These are phyloP conservation scores for Yponomeuta malinellus DNA, from an alignment of 2,888 invertebrate species.

Conservation along the genomic window DNA sequence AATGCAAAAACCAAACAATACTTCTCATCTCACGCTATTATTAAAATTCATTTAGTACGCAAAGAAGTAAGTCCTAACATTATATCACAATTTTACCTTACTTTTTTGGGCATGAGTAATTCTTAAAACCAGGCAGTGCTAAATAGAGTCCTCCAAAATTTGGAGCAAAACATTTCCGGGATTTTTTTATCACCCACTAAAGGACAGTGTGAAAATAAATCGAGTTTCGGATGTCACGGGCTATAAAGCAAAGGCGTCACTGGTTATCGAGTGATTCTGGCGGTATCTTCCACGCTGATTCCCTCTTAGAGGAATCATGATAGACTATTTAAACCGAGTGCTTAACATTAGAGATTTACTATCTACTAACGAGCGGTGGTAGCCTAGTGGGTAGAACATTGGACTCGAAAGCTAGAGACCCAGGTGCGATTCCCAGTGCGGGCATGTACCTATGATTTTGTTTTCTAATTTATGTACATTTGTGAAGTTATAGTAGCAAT, in stretches of 20 bases:
- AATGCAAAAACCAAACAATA: too few species aligned
- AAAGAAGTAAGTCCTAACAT: too few species aligned
- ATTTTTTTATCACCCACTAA: conserved; percentile 36
- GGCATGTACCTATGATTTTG: too few species aligned
- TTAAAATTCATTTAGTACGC: too few species aligned
- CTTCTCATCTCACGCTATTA: too few species aligned
- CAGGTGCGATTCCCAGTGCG: too few species aligned
- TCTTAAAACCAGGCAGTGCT: background rate
- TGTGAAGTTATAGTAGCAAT: too few species aligned
- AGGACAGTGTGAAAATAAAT: conserved; percentile 65
- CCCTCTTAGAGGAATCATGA: background rate
- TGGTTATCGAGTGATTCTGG: conserved; percentile 71
- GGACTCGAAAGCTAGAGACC: too few species aligned
- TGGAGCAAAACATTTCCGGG: conserved; percentile 30
- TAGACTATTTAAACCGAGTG: background rate
- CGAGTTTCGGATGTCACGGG: conserved; percentile 71
- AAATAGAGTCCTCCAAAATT: conserved; percentile 26
- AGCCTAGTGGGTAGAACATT: too few species aligned
- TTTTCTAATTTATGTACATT: too few species aligned
- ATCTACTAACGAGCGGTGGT: too few species aligned
- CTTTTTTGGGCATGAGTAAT: background rate
- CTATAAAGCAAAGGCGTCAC: conserved; percentile 72
- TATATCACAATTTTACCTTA: too few species aligned
- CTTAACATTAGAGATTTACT: background rate
- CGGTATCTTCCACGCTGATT: conserved; percentile 19